A percentile compares a stretch with the other conserved stretches of the same genome.
These are phyloP conservation scores for Pseudomyrmex gracilis DNA, from an alignment of 1,140 invertebrate genomes.

Conservation along the genomic window DNA sequence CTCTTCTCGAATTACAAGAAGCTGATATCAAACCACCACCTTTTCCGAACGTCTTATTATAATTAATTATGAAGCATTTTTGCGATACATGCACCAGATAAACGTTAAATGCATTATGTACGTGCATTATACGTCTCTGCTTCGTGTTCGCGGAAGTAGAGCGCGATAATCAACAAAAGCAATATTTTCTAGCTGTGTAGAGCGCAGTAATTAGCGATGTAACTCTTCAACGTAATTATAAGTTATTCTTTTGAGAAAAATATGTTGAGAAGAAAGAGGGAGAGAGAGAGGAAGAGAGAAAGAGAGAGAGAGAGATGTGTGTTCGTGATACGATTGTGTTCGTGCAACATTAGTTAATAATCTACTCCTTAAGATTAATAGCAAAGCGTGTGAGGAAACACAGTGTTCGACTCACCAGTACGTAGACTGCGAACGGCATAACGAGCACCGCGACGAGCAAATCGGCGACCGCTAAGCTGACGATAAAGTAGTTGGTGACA, in stretches of 20 bases:
- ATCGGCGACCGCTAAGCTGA: slow-evolving; percentile 98
- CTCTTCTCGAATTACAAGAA: too few species aligned
- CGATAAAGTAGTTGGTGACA: slow-evolving; percentile 99
- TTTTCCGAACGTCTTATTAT: neutral
- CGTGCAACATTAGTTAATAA: neutral
- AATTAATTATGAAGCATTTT: slow-evolving; percentile 27
- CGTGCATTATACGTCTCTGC: neutral
- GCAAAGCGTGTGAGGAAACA: neutral
- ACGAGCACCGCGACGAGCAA: slow-evolving; percentile 97
- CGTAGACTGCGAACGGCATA: slow-evolving; percentile 99
- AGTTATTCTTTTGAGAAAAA: neutral
- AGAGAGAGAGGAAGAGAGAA: neutral
- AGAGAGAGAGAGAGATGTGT: neutral
- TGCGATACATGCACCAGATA: neutral
- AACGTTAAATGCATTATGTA: slow-evolving; percentile 29
- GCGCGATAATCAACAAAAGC: slow-evolving; percentile 30
- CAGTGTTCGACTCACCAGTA: slow-evolving; percentile 84
- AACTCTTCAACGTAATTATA: neutral
- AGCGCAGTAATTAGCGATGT: neutral
- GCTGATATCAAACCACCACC: neutral
- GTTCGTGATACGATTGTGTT: neutral
- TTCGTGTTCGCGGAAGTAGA: slow-evolving; percentile 11
- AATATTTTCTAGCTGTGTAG: slow-evolving; percentile 7
- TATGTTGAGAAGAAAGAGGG: neutral
- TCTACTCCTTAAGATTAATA: neutral